These are phyloP conservation scores for Palythoa heliodiscus DNA, from an alignment of 92 coral and sea anemone genomes.

Conservation along the genomic window DNA sequence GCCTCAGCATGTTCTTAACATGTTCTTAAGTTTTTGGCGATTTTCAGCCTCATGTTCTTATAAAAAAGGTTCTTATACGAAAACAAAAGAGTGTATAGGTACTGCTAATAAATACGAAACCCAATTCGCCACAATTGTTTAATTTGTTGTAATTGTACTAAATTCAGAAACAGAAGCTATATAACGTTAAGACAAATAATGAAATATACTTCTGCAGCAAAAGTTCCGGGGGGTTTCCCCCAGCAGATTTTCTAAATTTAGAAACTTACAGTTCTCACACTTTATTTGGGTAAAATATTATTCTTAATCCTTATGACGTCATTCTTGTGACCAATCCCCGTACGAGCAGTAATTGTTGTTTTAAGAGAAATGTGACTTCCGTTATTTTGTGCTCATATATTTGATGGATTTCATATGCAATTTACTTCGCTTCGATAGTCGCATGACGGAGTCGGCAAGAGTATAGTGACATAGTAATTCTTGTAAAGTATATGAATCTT, in stretches of 20 bases:
- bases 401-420: no score
- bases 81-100: background rate
- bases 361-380: background rate
- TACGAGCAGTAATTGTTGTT: background rate
- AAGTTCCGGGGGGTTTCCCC: constrained; percentile 35
- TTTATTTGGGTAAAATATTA: constrained; percentile 14
- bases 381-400: background rate
- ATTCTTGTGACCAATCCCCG: constrained; percentile 24
- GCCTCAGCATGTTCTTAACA: no score
- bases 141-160: background rate
- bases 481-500: background rate
- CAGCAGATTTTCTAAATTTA: constrained; percentile 19
- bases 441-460: background rate
- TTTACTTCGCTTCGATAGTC: constrained; percentile 9
- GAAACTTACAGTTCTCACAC: background rate
- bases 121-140: background rate
- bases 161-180: constrained; percentile 31
- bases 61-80: no score
- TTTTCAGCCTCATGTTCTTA: no score
- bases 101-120: no score
- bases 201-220: background rate
- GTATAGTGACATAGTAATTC: background rate
- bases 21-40: no score
- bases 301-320: background rate
- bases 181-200: background rate